phyloP scores from a whole-genome alignment of 2,797 vertebrate species.

The Hypotaenidia okinawae region DNA sequence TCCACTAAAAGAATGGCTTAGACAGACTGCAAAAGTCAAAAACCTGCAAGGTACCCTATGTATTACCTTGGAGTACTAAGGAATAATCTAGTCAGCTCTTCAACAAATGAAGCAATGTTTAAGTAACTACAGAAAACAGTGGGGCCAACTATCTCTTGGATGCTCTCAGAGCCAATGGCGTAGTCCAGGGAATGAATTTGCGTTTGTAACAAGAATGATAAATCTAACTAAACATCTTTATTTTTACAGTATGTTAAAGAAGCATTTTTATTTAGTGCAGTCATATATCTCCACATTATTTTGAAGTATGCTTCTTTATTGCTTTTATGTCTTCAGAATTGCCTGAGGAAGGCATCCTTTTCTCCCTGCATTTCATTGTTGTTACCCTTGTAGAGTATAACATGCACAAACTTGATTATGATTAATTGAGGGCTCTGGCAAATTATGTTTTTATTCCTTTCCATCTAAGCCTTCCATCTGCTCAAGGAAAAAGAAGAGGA shows the following conservation, averaged over 20 bases:
- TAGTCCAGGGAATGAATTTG: conserved; percentile 34
- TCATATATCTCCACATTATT: conserved; percentile 76
- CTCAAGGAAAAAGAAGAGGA: not conserved
- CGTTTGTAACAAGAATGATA: conserved; percentile 64
- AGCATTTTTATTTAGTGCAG: conserved; percentile 73
- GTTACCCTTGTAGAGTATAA: conserved; percentile 58
- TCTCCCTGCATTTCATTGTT: conserved; percentile 50
- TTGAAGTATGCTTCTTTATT: conserved; percentile 70
- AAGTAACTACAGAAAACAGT: conserved; percentile 54
- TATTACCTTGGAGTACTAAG: not conserved
- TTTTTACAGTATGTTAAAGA: conserved; percentile 71
- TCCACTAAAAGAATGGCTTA: not conserved
- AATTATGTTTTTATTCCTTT: conserved; percentile 40
- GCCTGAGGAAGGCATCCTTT: conserved; percentile 69
- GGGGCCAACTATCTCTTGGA: not conserved
- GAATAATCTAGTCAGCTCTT: conserved; percentile 20
- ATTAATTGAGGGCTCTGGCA: conserved; percentile 63
- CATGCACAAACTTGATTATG: conserved; percentile 68
- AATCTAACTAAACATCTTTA: conserved; percentile 71
- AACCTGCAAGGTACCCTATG: not conserved
- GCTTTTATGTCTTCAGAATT: conserved; percentile 73
- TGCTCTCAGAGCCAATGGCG: not conserved
- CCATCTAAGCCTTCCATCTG: conserved; percentile 65
- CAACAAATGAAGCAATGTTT: conserved; percentile 44
- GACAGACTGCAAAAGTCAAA: not conserved